Evolutionary conservation across 1,140 invertebrate genomes (phyloP).

Genomic region (Mizuhopecten yessoensis): DNA sequence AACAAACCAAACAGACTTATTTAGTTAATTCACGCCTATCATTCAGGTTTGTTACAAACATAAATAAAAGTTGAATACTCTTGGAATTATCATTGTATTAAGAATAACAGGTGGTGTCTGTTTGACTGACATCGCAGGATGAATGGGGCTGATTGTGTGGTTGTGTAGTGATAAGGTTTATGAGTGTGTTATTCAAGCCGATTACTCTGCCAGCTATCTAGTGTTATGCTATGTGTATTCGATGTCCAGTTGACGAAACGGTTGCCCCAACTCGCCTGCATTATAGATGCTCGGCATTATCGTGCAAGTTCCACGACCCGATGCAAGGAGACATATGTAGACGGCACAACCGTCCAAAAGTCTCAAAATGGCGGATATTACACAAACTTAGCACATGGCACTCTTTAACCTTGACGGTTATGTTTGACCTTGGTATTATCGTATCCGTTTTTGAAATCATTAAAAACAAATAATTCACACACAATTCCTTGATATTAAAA

Average conservation of each 20-base stretch:
- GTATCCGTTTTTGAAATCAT: background rate
- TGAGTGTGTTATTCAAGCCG: background rate
- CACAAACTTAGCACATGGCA: background rate
- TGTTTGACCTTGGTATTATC: background rate
- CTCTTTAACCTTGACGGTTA: background rate
- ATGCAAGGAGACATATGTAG: background rate
- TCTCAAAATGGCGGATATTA: conserved; percentile 21
- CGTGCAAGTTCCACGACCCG: background rate
- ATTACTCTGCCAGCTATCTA: background rate
- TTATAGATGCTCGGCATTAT: background rate
- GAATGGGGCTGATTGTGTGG: too few species aligned
- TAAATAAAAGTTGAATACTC: background rate
- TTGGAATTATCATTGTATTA: background rate
- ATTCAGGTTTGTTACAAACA: background rate
- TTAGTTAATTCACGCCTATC: background rate
- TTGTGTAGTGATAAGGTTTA: background rate
- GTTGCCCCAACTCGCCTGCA: background rate
- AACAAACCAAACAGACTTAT: background rate
- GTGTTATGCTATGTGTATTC: background rate
- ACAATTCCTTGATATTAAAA: too few species aligned
- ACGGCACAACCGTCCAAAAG: background rate
- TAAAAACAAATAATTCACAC: too few species aligned
- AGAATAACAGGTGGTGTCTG: background rate
- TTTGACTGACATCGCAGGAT: background rate
- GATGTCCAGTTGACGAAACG: background rate